These are phyloP conservation scores for Caenorhabditis sulstoni DNA, from an alignment of 2,888 invertebrate species.

Conservation along the genomic window DNA sequence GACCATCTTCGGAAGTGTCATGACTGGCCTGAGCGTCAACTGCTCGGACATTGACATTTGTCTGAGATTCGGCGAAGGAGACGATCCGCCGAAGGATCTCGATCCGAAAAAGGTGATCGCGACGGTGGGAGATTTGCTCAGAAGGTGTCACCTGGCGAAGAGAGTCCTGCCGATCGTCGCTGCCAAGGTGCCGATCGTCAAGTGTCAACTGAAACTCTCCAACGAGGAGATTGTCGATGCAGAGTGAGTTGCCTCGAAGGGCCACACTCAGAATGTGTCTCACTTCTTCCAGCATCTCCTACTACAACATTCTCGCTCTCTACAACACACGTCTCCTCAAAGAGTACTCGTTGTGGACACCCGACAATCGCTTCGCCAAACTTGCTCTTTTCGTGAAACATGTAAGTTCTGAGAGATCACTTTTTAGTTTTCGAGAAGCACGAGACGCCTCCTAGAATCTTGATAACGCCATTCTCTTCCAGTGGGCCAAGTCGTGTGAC, in stretches of 20 bases:
- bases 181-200: constrained; percentile 85
- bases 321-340: constrained; percentile 83
- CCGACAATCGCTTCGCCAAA: constrained; percentile 82
- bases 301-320: constrained; percentile 84
- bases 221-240: constrained; percentile 81
- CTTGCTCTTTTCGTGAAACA: constrained; percentile 68
- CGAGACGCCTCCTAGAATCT: too few relatives aligned
- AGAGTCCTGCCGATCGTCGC: constrained; percentile 72
- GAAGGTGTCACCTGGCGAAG: constrained; percentile 6
- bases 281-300: constrained; percentile 81
- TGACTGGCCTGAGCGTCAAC: constrained; percentile 84
- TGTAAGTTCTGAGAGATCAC: constrained; percentile 70
- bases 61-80: constrained; percentile 82
- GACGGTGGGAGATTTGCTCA: constrained; percentile 9
- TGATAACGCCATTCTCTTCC: constrained; percentile 63
- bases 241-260: constrained; percentile 81
- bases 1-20: constrained; percentile 84
- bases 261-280: too few relatives aligned
- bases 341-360: constrained; percentile 82
- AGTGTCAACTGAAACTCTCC: constrained; percentile 81
- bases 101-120: constrained; percentile 37
- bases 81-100: constrained; percentile 63
- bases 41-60: constrained; percentile 85
- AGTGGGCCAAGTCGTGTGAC: constrained; percentile 83
- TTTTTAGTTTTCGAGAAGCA: too few relatives aligned